Base-by-base conservation (phyloP, 2,888 invertebrate genomes). In the Chrysolina haemoptera region DNA sequence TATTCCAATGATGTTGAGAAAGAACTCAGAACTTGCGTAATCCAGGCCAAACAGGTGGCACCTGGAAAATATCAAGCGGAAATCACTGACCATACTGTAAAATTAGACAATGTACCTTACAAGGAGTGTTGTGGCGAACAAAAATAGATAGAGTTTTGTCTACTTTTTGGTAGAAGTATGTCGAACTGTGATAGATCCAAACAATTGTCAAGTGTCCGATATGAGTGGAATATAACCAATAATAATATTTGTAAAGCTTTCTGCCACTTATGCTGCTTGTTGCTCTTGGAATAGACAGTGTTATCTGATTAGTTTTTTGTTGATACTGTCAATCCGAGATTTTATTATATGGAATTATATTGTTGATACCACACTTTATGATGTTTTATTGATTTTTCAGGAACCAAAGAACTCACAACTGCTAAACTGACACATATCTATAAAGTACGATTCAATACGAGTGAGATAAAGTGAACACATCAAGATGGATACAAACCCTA, bases 21-120 rank as follows among this genome's bases (percentile, higher is more conserved):
- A 66, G 94, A 95, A 88, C 84, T 95, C 35, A 90, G 91, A 82
- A 93, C 92, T 12, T 92, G 92, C 84, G 92, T 96, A 1, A 92
- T 96, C 73, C 95, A 95, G 87, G 93, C 94, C 5, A 88, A 89
- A 78, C 90, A 93, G 89, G 90, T 91, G n/a, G 88, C 90, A 80
- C 92, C 94, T 50, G 93, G 93, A 76, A 89, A 90, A 78, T 94
- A 89, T 88, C 91, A 90, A 83, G 90, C 91, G 16, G 89, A 87
- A 79, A 91, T 94, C 74, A 91, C 90, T 22, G 86, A 90, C 71
- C 93, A 94, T 71, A 92, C 91, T 11, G 80, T 88, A 0, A 91
- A 90, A 84, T 80, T 93, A 67, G 92, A 93, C 41, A 95, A 95
- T 87, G 88, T 91, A 4, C 90, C 91, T 63, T 77, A 62, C 43